Conservation (phyloP, 1,140 invertebrate genomes). For the Leptopilina boulardi region DNA sequence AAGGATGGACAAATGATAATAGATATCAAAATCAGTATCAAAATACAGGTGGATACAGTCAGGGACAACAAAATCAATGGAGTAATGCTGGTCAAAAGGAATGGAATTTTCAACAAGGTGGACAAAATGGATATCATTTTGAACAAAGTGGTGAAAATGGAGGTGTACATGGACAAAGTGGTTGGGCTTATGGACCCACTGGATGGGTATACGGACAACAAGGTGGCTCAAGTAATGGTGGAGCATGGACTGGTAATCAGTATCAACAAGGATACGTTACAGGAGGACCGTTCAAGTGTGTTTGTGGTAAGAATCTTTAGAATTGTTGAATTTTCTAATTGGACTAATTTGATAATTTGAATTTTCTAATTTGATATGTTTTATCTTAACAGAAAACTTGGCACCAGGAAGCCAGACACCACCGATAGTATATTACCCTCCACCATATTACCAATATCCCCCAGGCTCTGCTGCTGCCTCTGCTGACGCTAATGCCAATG, state of each 20-base stretch:
- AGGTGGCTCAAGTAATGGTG: background rate
- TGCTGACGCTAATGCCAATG: too few species aligned
- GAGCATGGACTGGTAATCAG: background rate
- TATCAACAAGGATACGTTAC: background rate
- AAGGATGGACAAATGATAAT: background rate
- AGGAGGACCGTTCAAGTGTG: constrained; percentile 3
- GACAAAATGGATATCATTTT: background rate
- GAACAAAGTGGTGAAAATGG: background rate
- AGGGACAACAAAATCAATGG: background rate
- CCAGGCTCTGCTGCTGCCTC: background rate
- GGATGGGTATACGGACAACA: background rate
- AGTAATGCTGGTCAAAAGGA: background rate
- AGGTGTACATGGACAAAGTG: background rate
- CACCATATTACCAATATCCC: background rate
- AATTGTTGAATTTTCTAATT: background rate
- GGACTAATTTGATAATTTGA: background rate
- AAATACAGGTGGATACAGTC: too few species aligned
- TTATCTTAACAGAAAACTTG: too few species aligned
- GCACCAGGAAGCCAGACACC: too few species aligned
- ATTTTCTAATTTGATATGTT: background rate
- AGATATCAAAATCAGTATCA: too few species aligned
- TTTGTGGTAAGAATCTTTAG: background rate
- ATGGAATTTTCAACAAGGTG: background rate
- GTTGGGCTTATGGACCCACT: background rate
- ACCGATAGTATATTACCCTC: too few species aligned